Percentiles rank a stretch among this genome's conserved stretches.
phyloP scores from a whole-genome alignment of 2,888 invertebrate species.

The Drosophila formosana region DNA sequence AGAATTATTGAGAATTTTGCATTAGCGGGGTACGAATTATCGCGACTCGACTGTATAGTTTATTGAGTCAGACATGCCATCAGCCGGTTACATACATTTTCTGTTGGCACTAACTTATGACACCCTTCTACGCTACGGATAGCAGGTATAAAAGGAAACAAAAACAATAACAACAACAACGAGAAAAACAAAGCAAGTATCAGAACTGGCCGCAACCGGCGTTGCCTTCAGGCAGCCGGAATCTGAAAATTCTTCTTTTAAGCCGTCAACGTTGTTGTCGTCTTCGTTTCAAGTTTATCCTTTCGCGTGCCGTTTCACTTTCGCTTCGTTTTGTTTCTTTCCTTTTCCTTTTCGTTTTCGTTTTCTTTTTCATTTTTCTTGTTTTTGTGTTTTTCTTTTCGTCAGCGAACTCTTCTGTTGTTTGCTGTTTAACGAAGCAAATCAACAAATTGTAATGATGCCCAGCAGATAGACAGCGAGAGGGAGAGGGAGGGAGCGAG shows the following conservation, averaged over 20 bases:
- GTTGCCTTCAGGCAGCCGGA: conserved; percentile 45
- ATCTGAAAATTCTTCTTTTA: conserved; percentile 21
- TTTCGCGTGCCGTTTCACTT: conserved; percentile 61
- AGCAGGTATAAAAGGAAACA: too few relatives aligned
- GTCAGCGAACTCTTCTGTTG: conserved; percentile 45
- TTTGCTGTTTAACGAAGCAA: conserved; percentile 82
- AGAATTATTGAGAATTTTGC: too few relatives aligned
- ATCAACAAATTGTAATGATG: conserved; percentile 80
- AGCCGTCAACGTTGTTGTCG: conserved; percentile 52
- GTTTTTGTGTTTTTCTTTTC: background rate
- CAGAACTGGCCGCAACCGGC: conserved; percentile 26
- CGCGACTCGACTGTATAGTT: too few relatives aligned
- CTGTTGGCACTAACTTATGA: too few relatives aligned
- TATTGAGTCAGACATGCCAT: too few relatives aligned
- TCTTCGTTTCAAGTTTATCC: conserved; percentile 64
- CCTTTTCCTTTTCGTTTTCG: conserved; percentile 6
- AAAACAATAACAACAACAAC: too few relatives aligned
- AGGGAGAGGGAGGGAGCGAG: background rate
- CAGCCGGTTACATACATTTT: too few relatives aligned
- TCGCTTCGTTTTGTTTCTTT: conserved; percentile 17
- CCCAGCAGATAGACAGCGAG: conserved; percentile 41
- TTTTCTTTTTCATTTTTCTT: background rate
- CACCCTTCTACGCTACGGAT: too few relatives aligned
- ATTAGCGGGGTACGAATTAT: too few relatives aligned
- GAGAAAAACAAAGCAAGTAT: conserved; percentile 44